Conservation (phyloP, 2,888 invertebrate species). For the Cephus runcator region DNA sequence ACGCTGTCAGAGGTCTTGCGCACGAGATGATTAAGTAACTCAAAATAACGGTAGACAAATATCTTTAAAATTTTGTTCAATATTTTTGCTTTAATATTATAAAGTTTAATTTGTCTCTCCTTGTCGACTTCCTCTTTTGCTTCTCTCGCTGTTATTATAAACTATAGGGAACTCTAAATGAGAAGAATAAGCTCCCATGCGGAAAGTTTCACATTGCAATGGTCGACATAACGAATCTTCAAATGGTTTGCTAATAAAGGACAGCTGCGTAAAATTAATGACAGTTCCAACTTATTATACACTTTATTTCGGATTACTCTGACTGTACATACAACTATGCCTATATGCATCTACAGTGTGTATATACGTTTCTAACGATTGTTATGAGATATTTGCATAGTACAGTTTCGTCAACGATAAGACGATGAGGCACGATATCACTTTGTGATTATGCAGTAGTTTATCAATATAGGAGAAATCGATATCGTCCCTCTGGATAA, state of each 20-base stretch:
- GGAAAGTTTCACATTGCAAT: not conserved
- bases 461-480: not conserved
- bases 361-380: not conserved
- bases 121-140: not conserved
- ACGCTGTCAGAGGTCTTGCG: not conserved
- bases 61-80: not conserved
- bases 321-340: not conserved
- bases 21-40: not conserved
- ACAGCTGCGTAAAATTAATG: not conserved
- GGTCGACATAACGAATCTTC: not conserved
- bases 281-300: not conserved
- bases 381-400: not conserved
- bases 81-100: not conserved
- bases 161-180: not conserved
- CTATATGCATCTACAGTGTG: not conserved
- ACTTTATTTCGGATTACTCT: not conserved
- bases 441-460: not conserved
- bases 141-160: not conserved
- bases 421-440: not conserved
- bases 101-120: not conserved
- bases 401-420: not conserved
- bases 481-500: not conserved
- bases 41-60: not conserved
- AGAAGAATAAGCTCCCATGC: not conserved
- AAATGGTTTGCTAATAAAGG: not conserved